Evolutionary conservation across 2,888 invertebrate species (phyloP), one percentile per base, ranked within the genome.

Genomic region (Eupithecia insigniata): DNA sequence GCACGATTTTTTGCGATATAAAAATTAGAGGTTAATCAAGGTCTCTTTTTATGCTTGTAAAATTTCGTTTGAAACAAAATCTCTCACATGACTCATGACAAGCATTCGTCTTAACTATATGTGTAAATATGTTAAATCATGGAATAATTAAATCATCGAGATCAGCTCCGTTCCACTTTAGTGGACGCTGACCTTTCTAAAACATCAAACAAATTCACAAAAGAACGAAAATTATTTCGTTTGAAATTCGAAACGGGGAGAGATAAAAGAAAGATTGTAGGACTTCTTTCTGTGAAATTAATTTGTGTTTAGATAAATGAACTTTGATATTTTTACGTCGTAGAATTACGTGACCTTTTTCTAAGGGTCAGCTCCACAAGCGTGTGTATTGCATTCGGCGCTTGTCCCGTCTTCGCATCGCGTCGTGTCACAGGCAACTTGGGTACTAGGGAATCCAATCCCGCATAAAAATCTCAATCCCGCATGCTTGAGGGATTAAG

Each of bases 181-280:
- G 26, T 55, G 26, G 26, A 22, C 22, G 26, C 46, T 70, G 67
- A 71, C 36, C 28, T 46, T 72, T 67, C 62, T 69, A 67, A 36
- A 73, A 71, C 43, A 72, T 76, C 55, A 58, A 73, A 74, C 30
- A 51, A 66, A 46, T 72, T 66, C 67, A 55, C 58, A 69, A 69
- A 65, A 34, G 8, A 30, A 66, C 22, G 51, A 51, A 75, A 72
- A 74, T 70, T 39, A 58, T 74, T 74, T 73, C 43, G 61, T 61
- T 64, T 43, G 69, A 61, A 76, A 72, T 70, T 69, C 39, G 64
- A 71, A 66, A 55, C 28, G 64, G 22, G 51, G 32, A 30, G 39
- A 64, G 28, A 36, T 67, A 67, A 75, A 72, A 26, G 62, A 62
- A 51, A 51, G 22, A 36, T 68, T 69, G n/a, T 67, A 60, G 68